A percentile compares a stretch with the other conserved stretches of the same genome.
These are phyloP conservation scores for Eurytoma adleriae DNA, from an alignment of 2,888 invertebrate species.

Conservation along the genomic window DNA sequence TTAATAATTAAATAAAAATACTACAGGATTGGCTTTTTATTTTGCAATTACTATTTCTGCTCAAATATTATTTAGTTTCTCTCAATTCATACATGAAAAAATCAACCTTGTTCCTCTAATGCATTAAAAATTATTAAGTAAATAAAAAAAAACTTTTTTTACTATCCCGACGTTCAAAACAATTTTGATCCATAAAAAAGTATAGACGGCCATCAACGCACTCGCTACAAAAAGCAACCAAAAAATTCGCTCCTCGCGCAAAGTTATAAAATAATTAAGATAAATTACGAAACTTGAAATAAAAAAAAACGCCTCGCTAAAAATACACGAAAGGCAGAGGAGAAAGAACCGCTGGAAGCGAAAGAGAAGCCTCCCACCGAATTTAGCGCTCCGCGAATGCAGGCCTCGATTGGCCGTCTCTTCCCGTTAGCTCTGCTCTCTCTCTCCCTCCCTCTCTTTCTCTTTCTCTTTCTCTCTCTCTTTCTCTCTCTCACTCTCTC, in stretches of 20 bases:
- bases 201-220: too few species aligned
- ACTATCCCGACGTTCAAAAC: too few species aligned
- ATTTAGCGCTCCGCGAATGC: not conserved
- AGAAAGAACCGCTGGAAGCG: not conserved
- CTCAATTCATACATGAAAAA: too few species aligned
- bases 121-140: too few species aligned
- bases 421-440: not conserved
- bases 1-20: too few species aligned
- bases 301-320: not conserved
- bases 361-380: not conserved
- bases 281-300: not conserved
- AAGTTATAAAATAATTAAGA: not conserved
- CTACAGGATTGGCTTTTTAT: not conserved
- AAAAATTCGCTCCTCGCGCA: too few species aligned
- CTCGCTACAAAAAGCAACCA: too few species aligned
- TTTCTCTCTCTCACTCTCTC: not conserved
- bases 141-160: too few species aligned
- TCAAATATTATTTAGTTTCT: too few species aligned
- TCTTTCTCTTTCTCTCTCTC: conserved; percentile 16
- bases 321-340: not conserved
- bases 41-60: not conserved
- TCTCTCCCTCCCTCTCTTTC: conserved; percentile 6
- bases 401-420: not conserved
- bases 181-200: too few species aligned
- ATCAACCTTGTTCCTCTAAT: too few species aligned